Evolutionary conservation across 2,888 invertebrate genomes (phyloP), one percentile per base, ranked within the genome.

Genomic region (Melitaea athalia): DNA sequence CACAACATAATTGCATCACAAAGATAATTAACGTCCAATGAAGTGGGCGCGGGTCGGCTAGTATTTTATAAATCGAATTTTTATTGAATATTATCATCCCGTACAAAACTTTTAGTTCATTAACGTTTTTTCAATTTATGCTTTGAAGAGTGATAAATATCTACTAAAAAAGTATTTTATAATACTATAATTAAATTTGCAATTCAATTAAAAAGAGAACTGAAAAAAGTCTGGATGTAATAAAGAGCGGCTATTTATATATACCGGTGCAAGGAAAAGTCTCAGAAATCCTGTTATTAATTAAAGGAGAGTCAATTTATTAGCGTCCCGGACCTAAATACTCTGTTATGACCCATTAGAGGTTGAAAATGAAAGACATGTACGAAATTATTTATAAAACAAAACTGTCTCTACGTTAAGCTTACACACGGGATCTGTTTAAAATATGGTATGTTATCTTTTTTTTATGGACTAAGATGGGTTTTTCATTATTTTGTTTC

Each of bases 221-320:
- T 1, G 10, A n/a, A n/a, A 57, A 24, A 38, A 38, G 33, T 14
- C 24, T 8, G 17, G 55, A 57, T 38, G 33, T 38, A n/a, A 57
- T n/a, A 53, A 24, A 17, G 53, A 24, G 53, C 14, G 33, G 7
- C n/a, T 38, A 57, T 57, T 57, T 38, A 57, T 57, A 57, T 57
- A 38, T 57, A 38, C 55, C 38, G 33, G 55, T 57, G 55, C n/a
- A 57, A 38, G 55, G 55, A 57, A 57, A 57, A 53, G 53, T 57
- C 38, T 57, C 38, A 38, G 55, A 57, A 57, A 57, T 57, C 55
- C 55, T 57, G 8, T 57, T 57, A 57, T 57, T 57, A 57, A 57
- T 57, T 57, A 57, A 57, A 33, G 38, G 24, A n/a, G 14, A 14
- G 55, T n/a, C 38, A 57, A 38, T 57, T 57, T 33, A 57, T n/a